These are phyloP conservation scores for Schrankia costaestrigalis DNA, from an alignment of 2,888 invertebrate species.

Conservation along the genomic window DNA sequence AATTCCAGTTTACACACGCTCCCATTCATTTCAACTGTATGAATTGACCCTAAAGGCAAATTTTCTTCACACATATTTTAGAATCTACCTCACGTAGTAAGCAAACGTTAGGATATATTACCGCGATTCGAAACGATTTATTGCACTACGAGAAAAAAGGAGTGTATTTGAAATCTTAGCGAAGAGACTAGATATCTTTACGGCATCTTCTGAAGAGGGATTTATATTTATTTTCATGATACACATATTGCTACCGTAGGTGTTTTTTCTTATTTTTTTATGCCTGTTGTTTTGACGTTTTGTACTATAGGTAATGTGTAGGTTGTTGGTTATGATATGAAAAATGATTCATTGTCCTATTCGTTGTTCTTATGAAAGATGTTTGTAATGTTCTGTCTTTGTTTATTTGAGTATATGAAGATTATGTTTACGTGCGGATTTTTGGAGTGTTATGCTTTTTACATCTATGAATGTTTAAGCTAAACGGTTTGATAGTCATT, in stretches of 20 bases:
- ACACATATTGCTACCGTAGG: conserved; percentile 15
- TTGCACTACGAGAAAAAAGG: conserved; percentile 40
- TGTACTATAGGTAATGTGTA: conserved; percentile 9
- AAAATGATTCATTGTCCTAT: conserved; percentile 8
- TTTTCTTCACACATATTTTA: conserved; percentile 47
- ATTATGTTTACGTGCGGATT: conserved; percentile 1
- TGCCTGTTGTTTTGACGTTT: conserved; percentile 11
- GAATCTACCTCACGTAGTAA: conserved; percentile 49
- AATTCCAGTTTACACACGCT: too few species aligned
- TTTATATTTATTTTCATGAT: conserved; percentile 35
- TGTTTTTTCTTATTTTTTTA: conserved; percentile 15
- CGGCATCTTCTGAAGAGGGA: conserved; percentile 28
- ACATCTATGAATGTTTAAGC: too few species aligned
- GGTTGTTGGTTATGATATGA: conserved; percentile 6
- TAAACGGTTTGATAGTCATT: too few species aligned
- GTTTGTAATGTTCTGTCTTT: conserved; percentile 6
- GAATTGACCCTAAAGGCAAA: too few species aligned
- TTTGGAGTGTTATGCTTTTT: too few species aligned
- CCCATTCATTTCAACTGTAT: too few species aligned
- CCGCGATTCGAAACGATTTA: conserved; percentile 44
- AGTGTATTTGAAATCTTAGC: conserved; percentile 43
- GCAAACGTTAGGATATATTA: conserved; percentile 46
- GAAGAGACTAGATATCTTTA: conserved; percentile 34
- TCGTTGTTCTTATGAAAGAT: conserved; percentile 4
- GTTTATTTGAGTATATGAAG: conserved; percentile 5